Evolutionary conservation across 2,888 invertebrate genomes (phyloP), one percentile per base, ranked within the genome.

Genomic region (Embidobia sp.): DNA sequence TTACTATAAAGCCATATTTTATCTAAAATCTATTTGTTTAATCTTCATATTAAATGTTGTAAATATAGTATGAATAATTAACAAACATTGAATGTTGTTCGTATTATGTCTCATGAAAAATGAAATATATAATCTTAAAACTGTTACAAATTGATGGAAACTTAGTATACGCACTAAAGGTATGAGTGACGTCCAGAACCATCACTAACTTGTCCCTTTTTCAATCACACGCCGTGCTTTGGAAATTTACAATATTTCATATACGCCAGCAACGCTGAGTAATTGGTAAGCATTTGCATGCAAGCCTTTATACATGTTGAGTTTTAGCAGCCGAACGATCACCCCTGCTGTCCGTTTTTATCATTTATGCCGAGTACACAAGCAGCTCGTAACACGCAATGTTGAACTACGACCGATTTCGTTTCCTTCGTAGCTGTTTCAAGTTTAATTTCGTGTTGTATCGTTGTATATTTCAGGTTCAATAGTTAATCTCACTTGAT

Each of bases 161-260:
- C n/a, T n/a, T n/a, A n/a, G n/a, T n/a, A n/a, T n/a, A n/a, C n/a
- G n/a, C n/a, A n/a, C n/a, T n/a, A n/a, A n/a, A n/a, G n/a, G n/a
- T n/a, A n/a, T n/a, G n/a, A n/a, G n/a, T n/a, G n/a, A n/a, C n/a
- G n/a, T n/a, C n/a, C n/a, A n/a, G n/a, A n/a, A n/a, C n/a, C n/a
- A n/a, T n/a, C n/a, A n/a, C n/a, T n/a, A n/a, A n/a, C n/a, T n/a
- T n/a, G n/a, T 27, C 49, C n/a, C 18, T 49, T 46, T 64, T 55
- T 67, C 35, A 37, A 46, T 55, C 35, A 51, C 22, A 35, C 69
- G 67, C 70, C 77, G 73, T 49, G 64, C 46, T 61, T 55, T 57
- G 80, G 81, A 82, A 83, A 85, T 85, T 82, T 82, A 83, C 82
- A 82, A 85, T 83, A 82, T 82, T 83, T 85, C 80, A 83, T 74